These are phyloP conservation scores for Antidorcas marsupialis DNA, from an alignment of 2,113 vertebrate species.

Conservation along the genomic window DNA sequence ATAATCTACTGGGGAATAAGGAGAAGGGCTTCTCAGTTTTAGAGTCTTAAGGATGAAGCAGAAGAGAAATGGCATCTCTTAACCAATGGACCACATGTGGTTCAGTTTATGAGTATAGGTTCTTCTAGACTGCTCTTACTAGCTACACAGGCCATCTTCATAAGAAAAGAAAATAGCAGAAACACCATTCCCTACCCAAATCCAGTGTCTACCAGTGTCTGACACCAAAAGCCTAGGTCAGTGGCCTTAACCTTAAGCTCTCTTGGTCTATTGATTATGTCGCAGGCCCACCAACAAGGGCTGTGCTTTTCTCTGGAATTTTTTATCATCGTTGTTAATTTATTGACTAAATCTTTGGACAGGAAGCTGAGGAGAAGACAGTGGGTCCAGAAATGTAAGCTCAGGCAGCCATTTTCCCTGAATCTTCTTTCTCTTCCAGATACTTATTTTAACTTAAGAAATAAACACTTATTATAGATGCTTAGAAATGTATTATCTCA, in stretches of 20 bases:
- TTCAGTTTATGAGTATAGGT: neutral
- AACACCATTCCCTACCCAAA: neutral
- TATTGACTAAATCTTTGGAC: neutral
- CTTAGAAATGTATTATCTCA: conserved; percentile 45
- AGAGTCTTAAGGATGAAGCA: neutral
- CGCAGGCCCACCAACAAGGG: neutral
- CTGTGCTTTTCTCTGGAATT: neutral
- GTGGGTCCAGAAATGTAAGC: neutral
- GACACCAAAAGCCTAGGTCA: neutral
- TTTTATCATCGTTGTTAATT: neutral
- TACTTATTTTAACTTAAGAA: conserved; percentile 41
- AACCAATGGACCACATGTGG: neutral
- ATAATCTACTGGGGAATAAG: neutral
- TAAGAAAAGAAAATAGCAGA: neutral
- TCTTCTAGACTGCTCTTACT: neutral
- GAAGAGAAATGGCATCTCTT: neutral
- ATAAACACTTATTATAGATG: conserved; percentile 42
- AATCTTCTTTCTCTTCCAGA: neutral
- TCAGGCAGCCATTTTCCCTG: neutral
- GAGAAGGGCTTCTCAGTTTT: neutral
- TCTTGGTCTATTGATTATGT: neutral
- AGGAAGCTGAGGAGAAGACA: neutral
- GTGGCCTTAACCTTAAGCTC: neutral
- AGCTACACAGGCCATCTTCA: neutral
- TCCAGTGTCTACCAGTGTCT: neutral